phyloP scores from a whole-genome alignment of 2,113 vertebrate genomes.

The Crotalus viridis region DNA sequence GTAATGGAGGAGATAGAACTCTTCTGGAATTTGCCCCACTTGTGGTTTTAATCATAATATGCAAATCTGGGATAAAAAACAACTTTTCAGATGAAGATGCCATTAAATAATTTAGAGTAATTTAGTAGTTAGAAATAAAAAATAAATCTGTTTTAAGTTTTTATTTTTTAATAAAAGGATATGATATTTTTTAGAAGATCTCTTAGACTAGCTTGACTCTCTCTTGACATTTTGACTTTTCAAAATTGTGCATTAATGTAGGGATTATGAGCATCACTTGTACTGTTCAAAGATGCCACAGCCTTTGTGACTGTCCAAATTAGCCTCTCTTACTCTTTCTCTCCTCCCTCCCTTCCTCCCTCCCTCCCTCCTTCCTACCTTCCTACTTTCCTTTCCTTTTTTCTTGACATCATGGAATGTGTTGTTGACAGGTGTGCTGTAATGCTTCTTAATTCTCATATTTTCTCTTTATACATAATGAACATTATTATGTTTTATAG shows the following conservation, averaged over 20 bases:
- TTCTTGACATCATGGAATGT: conserved; percentile 15
- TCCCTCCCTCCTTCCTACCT: conserved; percentile 28
- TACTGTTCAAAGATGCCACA: conserved; percentile 6
- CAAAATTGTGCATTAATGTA: not conserved
- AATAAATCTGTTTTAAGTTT: not conserved
- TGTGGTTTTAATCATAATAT: not conserved
- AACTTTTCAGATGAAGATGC: not conserved
- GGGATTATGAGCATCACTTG: not conserved
- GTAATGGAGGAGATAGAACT: not conserved
- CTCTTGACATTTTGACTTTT: not conserved
- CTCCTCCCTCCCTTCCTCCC: conserved; percentile 34
- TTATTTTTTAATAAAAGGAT: not conserved
- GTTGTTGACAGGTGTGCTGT: conserved; percentile 51
- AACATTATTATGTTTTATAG: conserved; percentile 51
- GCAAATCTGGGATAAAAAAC: not conserved
- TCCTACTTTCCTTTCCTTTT: conserved; percentile 60
- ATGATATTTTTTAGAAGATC: not conserved
- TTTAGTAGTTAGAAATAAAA: not conserved
- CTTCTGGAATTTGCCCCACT: not conserved
- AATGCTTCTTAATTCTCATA: conserved; percentile 63
- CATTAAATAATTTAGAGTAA: not conserved
- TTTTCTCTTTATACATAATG: conserved; percentile 64
- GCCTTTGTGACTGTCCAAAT: not conserved
- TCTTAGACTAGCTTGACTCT: not conserved
- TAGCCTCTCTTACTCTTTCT: conserved; percentile 20